Base-by-base conservation (phyloP, 2,888 invertebrate species). In the Criorhina ranunculi region DNA sequence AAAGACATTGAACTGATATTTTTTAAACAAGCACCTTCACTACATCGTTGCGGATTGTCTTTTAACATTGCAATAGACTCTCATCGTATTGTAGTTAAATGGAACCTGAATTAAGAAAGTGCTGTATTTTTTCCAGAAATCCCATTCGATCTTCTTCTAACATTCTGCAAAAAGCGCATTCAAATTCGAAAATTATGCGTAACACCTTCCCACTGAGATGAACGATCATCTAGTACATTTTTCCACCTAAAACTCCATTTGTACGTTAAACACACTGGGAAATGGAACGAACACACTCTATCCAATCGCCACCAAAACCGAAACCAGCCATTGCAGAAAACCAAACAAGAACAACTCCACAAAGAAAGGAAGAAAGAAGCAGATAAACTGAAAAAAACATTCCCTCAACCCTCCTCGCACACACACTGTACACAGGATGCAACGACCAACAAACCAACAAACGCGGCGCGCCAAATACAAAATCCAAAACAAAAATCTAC, bases 391-490 rank as follows among this genome's bases (percentile, higher is more conserved):
- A 24, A 51, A 57, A 35, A 57, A 17, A 49, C 59, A 67, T 59
- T 44, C 76, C 33, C 59, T 31, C 59, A 42, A 35, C 24, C 59
- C 40, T 12, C 64, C n/a, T n/a, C n/a, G n/a, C n/a, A 11, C 57
- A 49, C 49, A 24, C 24, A 24, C 24, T 24, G 24, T 24, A 59
- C 7, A 44, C 35, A 31, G 42, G 31, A 66, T 75, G 67, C 77
- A 62, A 72, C 42, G 49, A 53, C 31, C 46, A 55, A 46, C 73
- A 46, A n/a, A 59, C 35, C 35, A 77, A 44, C 42, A 59, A 57
- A 76, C 40, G 37, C n/a, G 78, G 19, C 70, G 62, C 69, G 77
- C 70, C 77, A 83, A 78, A 78, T 77, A 59, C 55, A 37, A 64
- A 60, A 64, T 79, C 60, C 77, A 78, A 77, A 81, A 72, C 73